phyloP scores from a whole-genome alignment of 2,797 vertebrate species.

The Apogon hyalosoma region DNA sequence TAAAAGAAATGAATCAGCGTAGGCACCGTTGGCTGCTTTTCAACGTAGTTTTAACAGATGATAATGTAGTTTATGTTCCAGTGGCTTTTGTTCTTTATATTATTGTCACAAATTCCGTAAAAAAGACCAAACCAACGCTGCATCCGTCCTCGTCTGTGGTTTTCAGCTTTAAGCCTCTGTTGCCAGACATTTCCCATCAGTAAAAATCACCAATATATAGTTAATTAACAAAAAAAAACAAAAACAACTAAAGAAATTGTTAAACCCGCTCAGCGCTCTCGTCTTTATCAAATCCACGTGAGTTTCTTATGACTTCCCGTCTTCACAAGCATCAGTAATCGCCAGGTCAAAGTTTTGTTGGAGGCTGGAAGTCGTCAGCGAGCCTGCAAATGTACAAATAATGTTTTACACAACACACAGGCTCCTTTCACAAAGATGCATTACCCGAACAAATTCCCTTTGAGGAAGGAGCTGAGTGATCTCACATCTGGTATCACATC shows the following conservation, averaged over 20 bases:
- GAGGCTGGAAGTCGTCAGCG: conserved; percentile 4
- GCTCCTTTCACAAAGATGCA: conserved; percentile 18
- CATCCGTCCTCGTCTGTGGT: background rate
- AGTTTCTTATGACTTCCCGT: background rate
- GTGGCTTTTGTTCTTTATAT: too few species aligned
- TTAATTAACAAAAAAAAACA: background rate
- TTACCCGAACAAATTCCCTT: conserved; percentile 24
- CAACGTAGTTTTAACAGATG: too few species aligned
- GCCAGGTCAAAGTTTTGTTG: background rate
- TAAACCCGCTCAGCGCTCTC: background rate
- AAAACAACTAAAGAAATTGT: too few species aligned
- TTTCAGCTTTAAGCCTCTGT: background rate
- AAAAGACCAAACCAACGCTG: too few species aligned
- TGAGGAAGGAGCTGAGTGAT: conserved; percentile 19
- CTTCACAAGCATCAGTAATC: background rate
- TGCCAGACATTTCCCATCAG: background rate
- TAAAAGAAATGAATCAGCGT: too few species aligned
- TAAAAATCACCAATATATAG: background rate
- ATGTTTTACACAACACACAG: conserved; percentile 26
- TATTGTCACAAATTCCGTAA: too few species aligned
- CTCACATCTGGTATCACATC: conserved; percentile 34
- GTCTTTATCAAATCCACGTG: background rate
- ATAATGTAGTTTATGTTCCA: too few species aligned
- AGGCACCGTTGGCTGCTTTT: too few species aligned
- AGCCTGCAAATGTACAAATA: conserved; percentile 2